Evolutionary conservation across 2,888 invertebrate genomes (phyloP), one percentile per base, ranked within the genome.

Genomic region (Tenthredo amoena): DNA sequence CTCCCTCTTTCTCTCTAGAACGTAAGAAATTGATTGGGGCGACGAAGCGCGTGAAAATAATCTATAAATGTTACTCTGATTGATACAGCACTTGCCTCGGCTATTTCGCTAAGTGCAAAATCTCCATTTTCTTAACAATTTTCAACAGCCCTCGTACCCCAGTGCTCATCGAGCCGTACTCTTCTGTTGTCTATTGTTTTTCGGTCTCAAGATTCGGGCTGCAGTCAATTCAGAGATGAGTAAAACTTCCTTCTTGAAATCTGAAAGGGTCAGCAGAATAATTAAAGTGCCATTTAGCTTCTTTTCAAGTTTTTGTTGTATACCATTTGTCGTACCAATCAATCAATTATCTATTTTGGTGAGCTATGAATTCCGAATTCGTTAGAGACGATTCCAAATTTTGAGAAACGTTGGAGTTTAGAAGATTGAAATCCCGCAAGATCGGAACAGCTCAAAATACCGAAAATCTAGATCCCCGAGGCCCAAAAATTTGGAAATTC

Each of bases 1-100:
- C 86, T 87, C 72, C 83, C 79, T 86, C 50, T 68, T 26, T 68
- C 74, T 84, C 81, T 79, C 55, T 47, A 43, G 26, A 26, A 26
- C 18, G 74, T 88, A 87, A 88, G 87, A 89, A 89, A 89, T 90
- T 90, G 87, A 90, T 89, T 87, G 88, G 87, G 86, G 88, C 88
- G 87, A 88, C 88, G 89, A 89, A 89, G 87, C 86, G 86, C 87
- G 85, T 65, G 84, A 85, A 87, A 87, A 88, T 88, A 89, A 88
- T 89, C 86, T 81, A 81, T 81, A 81, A 81, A 81, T 81, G 81
- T 81, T 58, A 62, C 81, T 81, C 81, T 81, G 81, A 81, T 62
- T 81, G 81, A 81, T 81, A 81, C 77, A 55, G 77, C 81, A 81
- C 81, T 81, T 77, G 50, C 18, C 47, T 77, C 31, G 55, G 55